Conservation (phyloP, 2,113 vertebrate species). For the Agapornis roseicollis region DNA sequence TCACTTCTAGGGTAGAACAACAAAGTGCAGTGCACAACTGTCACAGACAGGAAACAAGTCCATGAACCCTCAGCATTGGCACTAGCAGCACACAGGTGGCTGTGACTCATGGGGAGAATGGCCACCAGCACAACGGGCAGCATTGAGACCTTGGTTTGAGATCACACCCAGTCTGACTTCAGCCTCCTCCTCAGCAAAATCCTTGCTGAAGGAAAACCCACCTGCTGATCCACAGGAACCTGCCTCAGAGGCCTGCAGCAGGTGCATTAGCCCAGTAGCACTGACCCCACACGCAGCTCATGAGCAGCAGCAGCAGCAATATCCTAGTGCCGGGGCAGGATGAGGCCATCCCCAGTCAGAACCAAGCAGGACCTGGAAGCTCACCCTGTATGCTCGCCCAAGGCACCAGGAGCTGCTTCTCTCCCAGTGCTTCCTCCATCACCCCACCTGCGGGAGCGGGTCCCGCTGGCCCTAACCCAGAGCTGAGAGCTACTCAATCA, state of each 20-base stretch:
- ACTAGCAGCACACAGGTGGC: background rate
- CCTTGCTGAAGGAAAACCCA: background rate
- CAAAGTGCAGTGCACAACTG: background rate
- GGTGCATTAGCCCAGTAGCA: no score
- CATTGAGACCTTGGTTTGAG: fast-evolving
- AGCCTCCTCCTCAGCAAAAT: background rate
- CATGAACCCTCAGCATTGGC: fast-evolving
- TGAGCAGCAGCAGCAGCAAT: background rate
- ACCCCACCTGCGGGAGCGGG: background rate
- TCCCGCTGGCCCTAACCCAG: background rate
- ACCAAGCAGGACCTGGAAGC: background rate
- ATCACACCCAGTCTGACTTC: background rate
- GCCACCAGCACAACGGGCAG: background rate
- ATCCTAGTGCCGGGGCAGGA: background rate
- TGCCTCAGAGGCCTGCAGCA: background rate
- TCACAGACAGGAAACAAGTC: background rate
- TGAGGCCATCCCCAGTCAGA: background rate
- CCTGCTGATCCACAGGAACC: background rate
- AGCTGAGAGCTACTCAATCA: no score
- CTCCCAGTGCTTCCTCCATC: no score
- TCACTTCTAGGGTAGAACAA: background rate
- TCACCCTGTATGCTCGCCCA: background rate
- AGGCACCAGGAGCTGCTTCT: background rate
- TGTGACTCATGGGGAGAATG: fast-evolving
- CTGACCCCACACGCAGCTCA: background rate